Evolutionary conservation across 2,797 vertebrate species (phyloP), one percentile per base, ranked within the genome.

Genomic region (Kryptopterus vitreolus): DNA sequence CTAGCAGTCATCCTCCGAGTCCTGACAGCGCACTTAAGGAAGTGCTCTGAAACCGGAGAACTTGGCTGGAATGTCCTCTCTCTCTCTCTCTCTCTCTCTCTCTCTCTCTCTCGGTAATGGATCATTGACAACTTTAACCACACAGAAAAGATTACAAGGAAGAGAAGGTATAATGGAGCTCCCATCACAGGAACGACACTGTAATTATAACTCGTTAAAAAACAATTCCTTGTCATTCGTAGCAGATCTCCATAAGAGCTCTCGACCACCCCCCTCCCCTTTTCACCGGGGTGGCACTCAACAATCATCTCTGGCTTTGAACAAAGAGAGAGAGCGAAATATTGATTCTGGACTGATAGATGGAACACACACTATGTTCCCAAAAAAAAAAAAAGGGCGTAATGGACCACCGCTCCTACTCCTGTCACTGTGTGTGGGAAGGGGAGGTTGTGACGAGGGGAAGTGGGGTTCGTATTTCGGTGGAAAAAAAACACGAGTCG

Each of bases 161-260:
- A 66, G 61, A 74, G 77, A 79, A 69, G 73, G 57, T 24, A 69
- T 81, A 73, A 82, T 76, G 78, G 65, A 31, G 71, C 80, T 76
- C 81, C 65, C 62, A 72, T 82, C 22, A 52, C 29, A 12, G 66
- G 66, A 73, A 81, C 18, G 48, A 65, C 80, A 79, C 79, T 68
- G 59, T 83, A 77, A 87, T 85, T 74, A 80, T 29, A 71, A 62
- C 66, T 80, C 59, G 69, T 84, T 83, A 76, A 79, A 83, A 85
- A 78, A 38, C 59, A 20, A 80, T 76, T 58, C 63, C 48, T 53
- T 77, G 79, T 57, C 62, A 69, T n/a, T 57, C 61, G 53, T 68
- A 72, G 68, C 35, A 59, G 62, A 65, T 22, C 81, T 74, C 43
- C 48, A 24, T 59, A 74, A 38, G 76, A n/a, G n/a, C n/a, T n/a